Conservation (phyloP, 1,140 invertebrate species). For the Papilio dardanus region DNA sequence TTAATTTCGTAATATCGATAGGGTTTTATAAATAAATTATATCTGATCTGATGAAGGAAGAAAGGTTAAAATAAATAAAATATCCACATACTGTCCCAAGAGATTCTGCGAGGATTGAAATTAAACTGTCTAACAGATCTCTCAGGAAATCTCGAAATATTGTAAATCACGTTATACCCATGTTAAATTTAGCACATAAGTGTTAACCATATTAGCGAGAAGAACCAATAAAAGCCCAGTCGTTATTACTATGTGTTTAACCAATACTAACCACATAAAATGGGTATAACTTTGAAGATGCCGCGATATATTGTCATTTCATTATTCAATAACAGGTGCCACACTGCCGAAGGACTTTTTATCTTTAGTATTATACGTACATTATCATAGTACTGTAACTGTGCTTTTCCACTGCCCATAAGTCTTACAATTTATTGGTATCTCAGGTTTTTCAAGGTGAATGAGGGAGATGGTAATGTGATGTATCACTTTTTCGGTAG, state of each 20-base stretch:
- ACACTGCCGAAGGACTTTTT: not conserved
- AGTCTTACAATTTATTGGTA: not conserved
- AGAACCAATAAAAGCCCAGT: not conserved
- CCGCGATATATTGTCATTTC: slow-evolving; percentile 2
- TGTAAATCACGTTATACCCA: not conserved
- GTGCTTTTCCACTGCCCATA: not conserved
- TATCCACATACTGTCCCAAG: not conserved
- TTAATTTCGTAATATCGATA: not conserved
- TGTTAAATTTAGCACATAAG: slow-evolving; percentile 3
- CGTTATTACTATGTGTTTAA: not conserved
- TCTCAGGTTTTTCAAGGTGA: not conserved
- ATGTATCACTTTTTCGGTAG: not conserved
- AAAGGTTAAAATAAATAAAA: not conserved
- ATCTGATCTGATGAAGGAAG: not conserved
- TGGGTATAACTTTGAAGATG: not conserved
- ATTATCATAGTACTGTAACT: not conserved
- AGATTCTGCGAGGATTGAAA: not conserved
- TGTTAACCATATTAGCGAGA: slow-evolving; percentile 5
- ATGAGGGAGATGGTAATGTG: not conserved
- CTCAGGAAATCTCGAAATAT: not conserved
- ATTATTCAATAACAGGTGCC: slow-evolving; percentile 16
- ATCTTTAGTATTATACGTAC: not conserved
- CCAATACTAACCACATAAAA: not conserved
- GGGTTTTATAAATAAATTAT: too few relatives aligned
- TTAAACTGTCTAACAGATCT: not conserved